Percentiles rank a stretch among this genome's conserved stretches.
phyloP scores from a whole-genome alignment of 2,797 vertebrate species.

The Alcedo atthis region DNA sequence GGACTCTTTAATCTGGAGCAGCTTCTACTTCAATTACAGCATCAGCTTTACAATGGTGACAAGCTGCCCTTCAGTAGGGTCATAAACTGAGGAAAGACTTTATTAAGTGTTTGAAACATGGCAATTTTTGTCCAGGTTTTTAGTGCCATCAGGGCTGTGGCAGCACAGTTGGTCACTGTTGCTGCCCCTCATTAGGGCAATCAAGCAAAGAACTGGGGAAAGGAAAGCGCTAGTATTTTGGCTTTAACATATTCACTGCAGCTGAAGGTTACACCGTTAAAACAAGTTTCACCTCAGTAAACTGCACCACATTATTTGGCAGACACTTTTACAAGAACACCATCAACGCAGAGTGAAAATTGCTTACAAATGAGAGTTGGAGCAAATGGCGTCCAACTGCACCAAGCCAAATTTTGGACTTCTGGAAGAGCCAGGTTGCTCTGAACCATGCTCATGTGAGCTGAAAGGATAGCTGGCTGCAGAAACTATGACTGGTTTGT shows the following conservation, averaged over 20 bases:
- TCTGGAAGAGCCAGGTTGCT: not conserved
- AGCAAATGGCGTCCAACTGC: not conserved
- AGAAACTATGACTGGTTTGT: not conserved
- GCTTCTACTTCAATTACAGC: slow-evolving; percentile 50
- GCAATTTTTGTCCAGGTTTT: not conserved
- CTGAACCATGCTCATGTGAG: fast-evolving
- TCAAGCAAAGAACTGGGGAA: not conserved
- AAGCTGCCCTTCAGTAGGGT: slow-evolving; percentile 41
- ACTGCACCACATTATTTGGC: not conserved
- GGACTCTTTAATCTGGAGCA: not conserved
- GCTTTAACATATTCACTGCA: not conserved
- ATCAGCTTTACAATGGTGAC: slow-evolving; percentile 52
- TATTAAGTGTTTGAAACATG: slow-evolving; percentile 35
- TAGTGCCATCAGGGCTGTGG: not conserved
- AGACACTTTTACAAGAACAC: not conserved
- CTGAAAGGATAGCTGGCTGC: not conserved
- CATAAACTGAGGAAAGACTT: slow-evolving; percentile 6
- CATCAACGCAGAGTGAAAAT: not conserved
- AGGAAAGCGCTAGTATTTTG: not conserved
- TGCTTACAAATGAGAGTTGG: not conserved
- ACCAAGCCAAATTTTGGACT: not conserved
- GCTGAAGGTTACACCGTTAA: not conserved
- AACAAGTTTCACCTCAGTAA: not conserved
- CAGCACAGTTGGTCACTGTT: not conserved
- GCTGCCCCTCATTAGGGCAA: not conserved